Base-by-base conservation (phyloP, 2,797 vertebrate species). In the Etheostoma perlongum region DNA sequence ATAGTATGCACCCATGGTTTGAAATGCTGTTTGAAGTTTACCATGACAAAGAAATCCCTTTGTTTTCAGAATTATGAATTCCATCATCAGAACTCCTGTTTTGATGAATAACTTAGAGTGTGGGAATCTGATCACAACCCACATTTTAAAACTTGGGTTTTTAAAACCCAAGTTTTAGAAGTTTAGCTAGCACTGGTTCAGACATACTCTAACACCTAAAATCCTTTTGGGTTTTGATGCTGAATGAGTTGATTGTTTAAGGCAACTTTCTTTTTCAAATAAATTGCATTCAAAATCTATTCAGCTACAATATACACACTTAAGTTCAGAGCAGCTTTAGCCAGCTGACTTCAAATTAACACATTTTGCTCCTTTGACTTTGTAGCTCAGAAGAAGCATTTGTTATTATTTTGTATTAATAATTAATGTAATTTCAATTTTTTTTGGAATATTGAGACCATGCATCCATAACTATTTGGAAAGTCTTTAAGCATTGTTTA, bases 1-100 rank as follows among this genome's bases (percentile, higher is more conserved):
- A 78, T 68, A 71, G 67, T 76, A 55, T 33, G 27, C 61, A 85
- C 74, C 71, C 80, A 13, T 79, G 85, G 76, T 87, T 87, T 81
- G n/a, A 78, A 81, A 88, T 77, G 71, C 86, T n/a, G 80, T 91
- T 94, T 91, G 89, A 93, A 86, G 91, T 85, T 79, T 51, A 73
- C 30, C 72, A 86, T 79, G 73, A 80, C 91, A 92, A 82, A 79
- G 36, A 78, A 84, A 67, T 58, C 46, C 30, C 76, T 88, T 89
- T 90, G 79, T 85, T 87, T 79, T 88, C 66, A 78, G 49, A 79
- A 64, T 74, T 72, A 83, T 84, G 71, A 54, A 64, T 85, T 85
- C 73, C 74, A 82, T 67, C 80, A 82, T 83, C 74, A 77, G 54
- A 53, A 52, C 78, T 66, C 59, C 25, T 79, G 68, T 85, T 92